Percentiles rank a stretch among this genome's conserved stretches.
Conservation (phyloP, 2,888 invertebrate species). For the Lithophane leautieri region DNA sequence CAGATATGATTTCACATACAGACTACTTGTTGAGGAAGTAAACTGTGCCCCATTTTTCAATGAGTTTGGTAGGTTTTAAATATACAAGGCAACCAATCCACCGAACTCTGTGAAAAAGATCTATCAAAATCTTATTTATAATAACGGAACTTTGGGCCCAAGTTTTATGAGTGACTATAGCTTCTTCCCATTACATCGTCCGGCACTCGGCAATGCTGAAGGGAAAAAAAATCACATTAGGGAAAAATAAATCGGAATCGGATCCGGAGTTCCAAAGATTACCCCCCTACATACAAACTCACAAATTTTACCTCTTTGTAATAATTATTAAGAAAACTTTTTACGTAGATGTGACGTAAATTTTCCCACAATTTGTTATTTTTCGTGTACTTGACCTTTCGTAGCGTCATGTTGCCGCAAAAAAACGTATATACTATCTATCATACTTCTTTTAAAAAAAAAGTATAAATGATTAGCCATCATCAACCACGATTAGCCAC, state of each 20-base stretch:
- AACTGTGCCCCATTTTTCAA: neutral
- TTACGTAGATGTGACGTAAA: too few species aligned
- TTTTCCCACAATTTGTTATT: too few species aligned
- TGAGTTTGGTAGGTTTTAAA: neutral
- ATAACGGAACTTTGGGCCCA: neutral
- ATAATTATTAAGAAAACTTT: too few species aligned
- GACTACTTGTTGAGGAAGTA: neutral
- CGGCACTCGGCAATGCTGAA: too few species aligned
- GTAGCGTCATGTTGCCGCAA: too few species aligned
- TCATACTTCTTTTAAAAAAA: too few species aligned
- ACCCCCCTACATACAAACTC: neutral
- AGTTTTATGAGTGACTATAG: neutral
- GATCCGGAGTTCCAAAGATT: neutral
- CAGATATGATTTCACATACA: neutral
- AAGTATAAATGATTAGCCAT: neutral
- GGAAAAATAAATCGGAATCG: too few species aligned
- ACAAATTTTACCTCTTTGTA: too few species aligned
- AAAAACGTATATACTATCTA: too few species aligned
- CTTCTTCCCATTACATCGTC: too few species aligned
- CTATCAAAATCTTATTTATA: neutral
- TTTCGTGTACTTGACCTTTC: too few species aligned
- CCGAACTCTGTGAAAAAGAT: neutral
- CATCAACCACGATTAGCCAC: neutral
- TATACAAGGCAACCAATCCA: neutral
- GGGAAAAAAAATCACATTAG: too few species aligned